Evolutionary conservation across 2,888 invertebrate genomes (phyloP), one percentile per base, ranked within the genome.

Genomic region (Pterobdella sp.): DNA sequence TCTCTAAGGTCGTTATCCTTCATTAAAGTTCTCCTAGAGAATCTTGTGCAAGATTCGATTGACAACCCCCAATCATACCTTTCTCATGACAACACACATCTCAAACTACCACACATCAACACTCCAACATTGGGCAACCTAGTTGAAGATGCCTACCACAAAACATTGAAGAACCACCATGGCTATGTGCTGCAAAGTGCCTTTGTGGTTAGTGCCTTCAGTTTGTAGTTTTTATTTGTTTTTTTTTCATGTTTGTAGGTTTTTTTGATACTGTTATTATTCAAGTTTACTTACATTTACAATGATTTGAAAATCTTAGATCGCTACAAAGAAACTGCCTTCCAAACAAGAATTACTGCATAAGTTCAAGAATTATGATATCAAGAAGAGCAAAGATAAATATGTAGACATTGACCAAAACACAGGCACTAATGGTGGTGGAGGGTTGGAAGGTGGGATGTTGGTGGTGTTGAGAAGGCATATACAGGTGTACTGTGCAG

Each of bases 161-260:
- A 77, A 64, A 81, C 82, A 1, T 78, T 84, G 36, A 82, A 80
- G 74, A 81, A 79, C 29, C 83, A 79, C 77, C 84, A 84, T 78
- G 80, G 82, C 63, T 83, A 81, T 81, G 82, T 84, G 34, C 81
- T 84, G 1, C 77, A 82, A 56, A 82, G 83, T 2, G 81, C 83
- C 0, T 84, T 84, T 79, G 80, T 81, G 65, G 84, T 84, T 77
- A 80, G 82, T 80, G 1, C 4, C 18, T 7, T 42, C 31, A n/a
- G 22, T 14, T 1, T 31, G 14, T 31, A 66, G 29, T 68, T 35
- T 68, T 34, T 68, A 10, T 36, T 63, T 63, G n/a, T 63, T 63
- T 14, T 26, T 26, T 26, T 68, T 68, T 68, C 42, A n/a, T n/a
- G n/a, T n/a, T n/a, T n/a, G n/a, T n/a, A n/a, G n/a, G n/a, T n/a